Conservation (phyloP, 2,797 vertebrate genomes). For the Phalloptychus januarius region DNA sequence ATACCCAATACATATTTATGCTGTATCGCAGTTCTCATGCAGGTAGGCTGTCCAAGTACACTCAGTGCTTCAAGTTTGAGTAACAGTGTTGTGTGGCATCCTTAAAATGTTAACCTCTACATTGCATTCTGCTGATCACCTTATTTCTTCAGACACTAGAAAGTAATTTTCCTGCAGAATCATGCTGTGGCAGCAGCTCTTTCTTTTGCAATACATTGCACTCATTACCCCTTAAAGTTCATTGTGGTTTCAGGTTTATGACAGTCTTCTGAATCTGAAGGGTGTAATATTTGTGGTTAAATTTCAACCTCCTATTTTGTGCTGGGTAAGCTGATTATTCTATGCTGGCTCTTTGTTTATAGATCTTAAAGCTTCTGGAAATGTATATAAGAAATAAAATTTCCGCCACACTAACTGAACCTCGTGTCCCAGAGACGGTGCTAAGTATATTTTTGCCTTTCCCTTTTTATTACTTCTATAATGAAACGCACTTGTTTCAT, state of each 20-base stretch:
- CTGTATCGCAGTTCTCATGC: neutral
- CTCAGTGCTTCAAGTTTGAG: neutral
- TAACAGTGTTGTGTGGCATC: neutral
- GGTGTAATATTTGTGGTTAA: neutral
- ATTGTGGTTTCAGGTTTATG: neutral
- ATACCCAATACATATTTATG: neutral
- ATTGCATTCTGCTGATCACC: neutral
- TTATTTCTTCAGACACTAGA: neutral
- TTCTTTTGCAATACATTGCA: neutral
- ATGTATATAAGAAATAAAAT: neutral
- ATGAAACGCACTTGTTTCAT: neutral
- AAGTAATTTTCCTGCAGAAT: neutral
- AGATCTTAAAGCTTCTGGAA: neutral
- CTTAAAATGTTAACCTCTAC: neutral
- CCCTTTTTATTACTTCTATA: neutral
- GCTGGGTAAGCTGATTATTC: neutral
- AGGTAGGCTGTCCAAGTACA: neutral
- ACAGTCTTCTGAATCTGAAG: neutral
- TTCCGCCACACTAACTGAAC: neutral
- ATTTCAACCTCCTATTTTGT: neutral
- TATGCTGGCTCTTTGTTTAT: too few relatives aligned
- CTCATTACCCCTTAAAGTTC: neutral
- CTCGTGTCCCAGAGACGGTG: neutral
- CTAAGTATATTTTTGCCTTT: neutral
- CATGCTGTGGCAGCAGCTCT: conserved; percentile 6